Base-by-base conservation (phyloP, 2,888 invertebrate genomes). In the Eurytoma adleriae region DNA sequence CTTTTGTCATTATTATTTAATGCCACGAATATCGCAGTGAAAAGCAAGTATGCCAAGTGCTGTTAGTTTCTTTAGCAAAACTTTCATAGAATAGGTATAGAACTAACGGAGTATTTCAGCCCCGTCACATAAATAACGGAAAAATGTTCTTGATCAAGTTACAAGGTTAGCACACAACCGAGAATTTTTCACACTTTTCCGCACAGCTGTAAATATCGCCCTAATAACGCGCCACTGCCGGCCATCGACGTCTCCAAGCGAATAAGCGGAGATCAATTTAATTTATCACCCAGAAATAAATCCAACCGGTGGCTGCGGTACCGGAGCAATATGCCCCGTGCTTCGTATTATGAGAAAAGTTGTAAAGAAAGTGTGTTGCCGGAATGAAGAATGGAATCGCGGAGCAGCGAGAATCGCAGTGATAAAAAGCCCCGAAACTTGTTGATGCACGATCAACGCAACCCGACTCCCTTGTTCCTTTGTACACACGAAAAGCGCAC, bases 291-390 rank as follows among this genome's bases (percentile, higher is more conserved):
- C 20, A 14, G 20, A 40, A 71, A 71, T 66, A 66, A 75, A 66
- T 79, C 50, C 14, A 69, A 10, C 10, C 10, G 1, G 10, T 54
- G 12, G 56, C 5, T 10, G 18, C 16, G 48, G 14, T 27, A 10
- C 40, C 12, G 52, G 14, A 20, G 50, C 50, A 66, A 71, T 75
- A 59, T 64, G 64, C 30, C 48, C 52, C 14, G 18, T n/a, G 70
- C 20, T 20, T 52, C 40, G 54, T 71, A 72, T 76, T 76, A 80
- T 67, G 71, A 72, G 76, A 48, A 80, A 80, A 80, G 71, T 76
- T 80, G 48, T 13, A n/a, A 64, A 68, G 64, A 30, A 74, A 52
- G 50, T 20, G 20, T 12, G 16, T 48, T 14, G 56, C n/a, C 16
- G 20, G 18, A 16, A 52, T 56, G 72, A 68, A 56, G 73, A 68